These are phyloP conservation scores for Auanema freiburgensis DNA, from an alignment of 2,888 invertebrate species.

Conservation along the genomic window DNA sequence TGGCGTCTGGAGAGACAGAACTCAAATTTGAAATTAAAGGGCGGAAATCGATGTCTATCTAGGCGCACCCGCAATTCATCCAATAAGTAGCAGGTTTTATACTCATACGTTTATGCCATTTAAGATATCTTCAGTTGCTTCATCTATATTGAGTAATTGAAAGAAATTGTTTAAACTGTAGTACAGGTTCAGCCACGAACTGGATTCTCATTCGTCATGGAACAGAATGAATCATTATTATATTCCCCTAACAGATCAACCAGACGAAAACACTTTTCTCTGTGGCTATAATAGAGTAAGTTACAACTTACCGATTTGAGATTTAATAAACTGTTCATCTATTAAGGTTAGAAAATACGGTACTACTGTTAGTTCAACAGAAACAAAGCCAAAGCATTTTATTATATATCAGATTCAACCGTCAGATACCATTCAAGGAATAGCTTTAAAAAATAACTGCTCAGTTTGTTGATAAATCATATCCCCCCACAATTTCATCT, in stretches of 20 bases:
- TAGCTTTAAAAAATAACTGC: constrained; percentile 45
- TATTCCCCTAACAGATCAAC: constrained; percentile 16
- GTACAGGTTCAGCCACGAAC: not conserved
- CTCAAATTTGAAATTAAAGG: constrained; percentile 13
- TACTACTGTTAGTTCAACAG: constrained; percentile 35
- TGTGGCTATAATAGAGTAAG: constrained; percentile 37
- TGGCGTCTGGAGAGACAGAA: too few species aligned
- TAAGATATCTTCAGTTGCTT: too few species aligned
- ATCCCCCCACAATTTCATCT: not conserved
- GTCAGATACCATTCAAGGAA: constrained; percentile 43
- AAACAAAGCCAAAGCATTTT: constrained; percentile 29
- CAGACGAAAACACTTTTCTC: constrained; percentile 48
- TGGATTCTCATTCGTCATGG: constrained; percentile 10
- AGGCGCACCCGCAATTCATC: constrained; percentile 1
- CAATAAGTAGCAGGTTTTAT: constrained; percentile 10
- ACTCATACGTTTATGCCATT: too few species aligned
- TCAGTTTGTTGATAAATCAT: constrained; percentile 26
- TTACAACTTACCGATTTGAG: not conserved
- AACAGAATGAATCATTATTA: constrained; percentile 17
- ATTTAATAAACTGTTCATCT: not conserved
- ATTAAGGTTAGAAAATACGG: constrained; percentile 46
- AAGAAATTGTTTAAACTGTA: too few species aligned
- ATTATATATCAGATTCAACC: constrained; percentile 30
- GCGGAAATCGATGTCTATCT: constrained; percentile 9
- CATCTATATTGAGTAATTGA: too few species aligned